These are phyloP conservation scores for Acanthococcus lagerstroemiae DNA, from an alignment of 2,888 invertebrate genomes.

Conservation along the genomic window DNA sequence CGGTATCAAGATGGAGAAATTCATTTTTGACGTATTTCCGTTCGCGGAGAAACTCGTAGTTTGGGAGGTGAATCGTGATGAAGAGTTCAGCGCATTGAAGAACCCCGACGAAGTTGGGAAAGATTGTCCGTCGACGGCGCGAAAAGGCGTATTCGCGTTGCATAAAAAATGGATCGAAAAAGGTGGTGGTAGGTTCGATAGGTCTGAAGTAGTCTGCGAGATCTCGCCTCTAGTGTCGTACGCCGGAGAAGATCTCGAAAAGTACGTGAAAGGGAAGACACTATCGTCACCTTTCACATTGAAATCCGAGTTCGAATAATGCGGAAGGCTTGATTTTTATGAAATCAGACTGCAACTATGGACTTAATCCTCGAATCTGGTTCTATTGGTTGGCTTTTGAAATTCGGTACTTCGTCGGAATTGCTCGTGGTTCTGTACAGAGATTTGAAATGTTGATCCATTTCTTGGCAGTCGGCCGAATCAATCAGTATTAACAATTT, in stretches of 20 bases:
- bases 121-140: slow-evolving; percentile 83
- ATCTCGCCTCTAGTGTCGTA: slow-evolving; percentile 86
- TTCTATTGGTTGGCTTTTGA: too few species aligned
- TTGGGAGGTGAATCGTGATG: slow-evolving; percentile 81
- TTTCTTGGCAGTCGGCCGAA: too few species aligned
- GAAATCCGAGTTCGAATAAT: slow-evolving; percentile 34
- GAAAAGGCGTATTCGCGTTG: slow-evolving; percentile 61
- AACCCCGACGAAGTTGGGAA: slow-evolving; percentile 79
- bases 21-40: slow-evolving; percentile 96
- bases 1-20: slow-evolving; percentile 98
- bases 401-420: too few species aligned
- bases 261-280: slow-evolving; percentile 54
- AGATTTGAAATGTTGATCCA: too few species aligned
- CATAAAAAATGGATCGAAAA: slow-evolving; percentile 69
- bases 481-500: too few species aligned
- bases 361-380: too few species aligned
- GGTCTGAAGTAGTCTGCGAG: slow-evolving; percentile 61
- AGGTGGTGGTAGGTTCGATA: slow-evolving; percentile 67
- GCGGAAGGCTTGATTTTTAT: too few species aligned
- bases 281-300: slow-evolving; percentile 57
- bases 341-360: too few species aligned
- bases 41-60: slow-evolving; percentile 84
- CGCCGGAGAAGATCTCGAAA: slow-evolving; percentile 72
- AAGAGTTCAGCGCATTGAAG: slow-evolving; percentile 95
- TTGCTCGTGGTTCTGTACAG: too few species aligned